A percentile compares a stretch with the other conserved stretches of the same genome.
Conservation (phyloP, 1,140 invertebrate genomes). For the Bursaphelenchus mucronatus region DNA sequence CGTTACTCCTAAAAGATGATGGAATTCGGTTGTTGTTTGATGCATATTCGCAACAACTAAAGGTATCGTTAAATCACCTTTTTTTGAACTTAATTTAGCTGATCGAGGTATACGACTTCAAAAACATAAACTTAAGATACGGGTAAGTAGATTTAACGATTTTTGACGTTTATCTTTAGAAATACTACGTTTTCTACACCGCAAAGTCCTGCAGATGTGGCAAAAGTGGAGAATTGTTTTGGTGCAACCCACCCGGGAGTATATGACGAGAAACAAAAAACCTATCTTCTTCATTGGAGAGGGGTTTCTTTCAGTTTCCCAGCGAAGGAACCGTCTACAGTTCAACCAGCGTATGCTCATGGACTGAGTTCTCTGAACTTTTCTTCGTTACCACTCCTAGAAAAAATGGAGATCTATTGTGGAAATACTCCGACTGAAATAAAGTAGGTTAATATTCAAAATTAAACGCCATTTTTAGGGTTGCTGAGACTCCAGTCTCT, state of each 20-base stretch:
- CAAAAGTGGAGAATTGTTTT: constrained; percentile 53
- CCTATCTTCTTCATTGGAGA: constrained; percentile 56
- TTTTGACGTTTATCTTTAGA: constrained; percentile 29
- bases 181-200: constrained; percentile 53
- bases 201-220: constrained; percentile 42
- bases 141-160: constrained; percentile 25
- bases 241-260: constrained; percentile 59
- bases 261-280: constrained; percentile 57
- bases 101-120: constrained; percentile 58
- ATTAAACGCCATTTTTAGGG: constrained; percentile 31
- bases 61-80: constrained; percentile 22
- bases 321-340: constrained; percentile 44
- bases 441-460: constrained; percentile 29
- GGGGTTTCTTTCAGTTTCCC: constrained; percentile 58
- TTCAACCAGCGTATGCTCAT: constrained; percentile 52
- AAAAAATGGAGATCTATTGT: constrained; percentile 52
- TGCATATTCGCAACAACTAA: constrained; percentile 41
- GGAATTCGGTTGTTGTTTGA: constrained; percentile 57
- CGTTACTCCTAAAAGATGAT: constrained; percentile 51
- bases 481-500: constrained; percentile 46
- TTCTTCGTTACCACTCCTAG: constrained; percentile 47
- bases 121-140: constrained; percentile 50
- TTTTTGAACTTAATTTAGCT: constrained; percentile 35
- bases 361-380: constrained; percentile 54
- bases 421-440: constrained; percentile 43